A percentile compares a stretch with the other conserved stretches of the same genome.
Evolutionary conservation across 2,888 invertebrate species (phyloP).

Genomic region (Oconnorella tubifera): DNA sequence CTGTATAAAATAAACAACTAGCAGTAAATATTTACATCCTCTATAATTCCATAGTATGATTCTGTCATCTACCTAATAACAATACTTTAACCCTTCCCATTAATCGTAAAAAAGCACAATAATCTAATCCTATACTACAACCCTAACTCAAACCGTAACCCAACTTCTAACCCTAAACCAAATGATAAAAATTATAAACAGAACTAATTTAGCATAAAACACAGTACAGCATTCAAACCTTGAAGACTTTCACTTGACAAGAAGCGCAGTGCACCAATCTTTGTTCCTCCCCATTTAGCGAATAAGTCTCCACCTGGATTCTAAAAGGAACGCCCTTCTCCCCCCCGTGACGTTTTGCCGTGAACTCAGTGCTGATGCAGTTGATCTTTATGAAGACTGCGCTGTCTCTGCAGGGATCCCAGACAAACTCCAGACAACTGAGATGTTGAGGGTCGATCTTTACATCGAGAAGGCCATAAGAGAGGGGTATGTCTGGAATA

Average conservation of each 20-base stretch:
- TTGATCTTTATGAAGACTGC: slow-evolving; percentile 79
- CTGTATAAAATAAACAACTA: too few species aligned
- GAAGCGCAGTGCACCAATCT: slow-evolving; percentile 83
- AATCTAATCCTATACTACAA: neutral
- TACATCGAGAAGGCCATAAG: slow-evolving; percentile 83
- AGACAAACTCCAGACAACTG: slow-evolving; percentile 81
- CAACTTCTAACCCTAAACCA: slow-evolving; percentile 4
- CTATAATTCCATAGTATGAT: too few species aligned
- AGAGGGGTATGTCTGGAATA: slow-evolving; percentile 82
- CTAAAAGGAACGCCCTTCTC: slow-evolving; percentile 97
- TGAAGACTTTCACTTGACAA: slow-evolving; percentile 87
- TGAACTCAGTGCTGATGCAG: slow-evolving; percentile 96
- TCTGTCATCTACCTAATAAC: neutral
- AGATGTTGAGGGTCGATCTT: slow-evolving; percentile 68
- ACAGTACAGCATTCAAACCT: slow-evolving; percentile 48
- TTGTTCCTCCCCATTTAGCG: slow-evolving; percentile 34
- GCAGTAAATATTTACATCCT: too few species aligned
- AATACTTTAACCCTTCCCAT: neutral
- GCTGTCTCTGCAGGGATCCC: slow-evolving; percentile 95
- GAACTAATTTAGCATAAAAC: neutral
- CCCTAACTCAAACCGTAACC: neutral
- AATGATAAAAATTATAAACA: neutral
- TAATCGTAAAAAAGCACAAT: too few species aligned
- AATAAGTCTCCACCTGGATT: slow-evolving; percentile 73
- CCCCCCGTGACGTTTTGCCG: slow-evolving; percentile 94